phyloP scores from a whole-genome alignment of 2,113 vertebrate species.

The Petrocephalus microphthalmus region DNA sequence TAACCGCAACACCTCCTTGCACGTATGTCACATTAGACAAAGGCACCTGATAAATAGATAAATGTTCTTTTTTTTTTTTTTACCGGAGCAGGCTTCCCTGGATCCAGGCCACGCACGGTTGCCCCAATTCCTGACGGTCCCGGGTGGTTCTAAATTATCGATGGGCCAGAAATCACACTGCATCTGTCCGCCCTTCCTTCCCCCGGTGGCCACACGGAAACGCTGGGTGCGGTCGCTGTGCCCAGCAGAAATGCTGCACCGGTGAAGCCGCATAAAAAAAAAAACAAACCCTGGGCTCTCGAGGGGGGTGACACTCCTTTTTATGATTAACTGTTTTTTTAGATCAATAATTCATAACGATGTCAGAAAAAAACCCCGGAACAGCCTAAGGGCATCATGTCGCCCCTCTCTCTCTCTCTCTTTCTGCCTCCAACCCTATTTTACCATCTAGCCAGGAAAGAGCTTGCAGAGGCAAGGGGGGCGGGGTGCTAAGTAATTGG shows the following conservation, averaged over 20 bases:
- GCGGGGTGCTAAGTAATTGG: conserved; percentile 52
- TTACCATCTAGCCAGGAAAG: conserved; percentile 37
- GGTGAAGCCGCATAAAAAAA: not conserved
- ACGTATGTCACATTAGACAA: not conserved
- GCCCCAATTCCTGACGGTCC: not conserved
- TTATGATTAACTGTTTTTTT: conserved; percentile 1
- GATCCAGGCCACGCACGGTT: not conserved
- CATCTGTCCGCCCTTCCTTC: not conserved
- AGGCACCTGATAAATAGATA: not conserved
- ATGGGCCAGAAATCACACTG: not conserved
- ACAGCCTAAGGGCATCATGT: not conserved
- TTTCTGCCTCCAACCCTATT: not conserved
- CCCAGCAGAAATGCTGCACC: not conserved
- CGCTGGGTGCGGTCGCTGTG: not conserved
- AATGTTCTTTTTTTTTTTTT: not conserved
- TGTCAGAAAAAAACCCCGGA: not conserved
- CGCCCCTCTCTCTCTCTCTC: not conserved
- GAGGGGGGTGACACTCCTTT: not conserved
- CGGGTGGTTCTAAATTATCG: not conserved
- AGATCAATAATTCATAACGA: not conserved
- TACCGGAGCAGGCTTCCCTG: too few relatives aligned
- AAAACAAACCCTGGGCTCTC: not conserved
- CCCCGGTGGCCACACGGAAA: not conserved
- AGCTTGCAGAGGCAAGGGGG: conserved; percentile 41
- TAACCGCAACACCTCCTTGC: not conserved